Evolutionary conservation across 2,113 vertebrate genomes (phyloP), one percentile per base, ranked within the genome.

Genomic region (Neoarius graeffei): DNA sequence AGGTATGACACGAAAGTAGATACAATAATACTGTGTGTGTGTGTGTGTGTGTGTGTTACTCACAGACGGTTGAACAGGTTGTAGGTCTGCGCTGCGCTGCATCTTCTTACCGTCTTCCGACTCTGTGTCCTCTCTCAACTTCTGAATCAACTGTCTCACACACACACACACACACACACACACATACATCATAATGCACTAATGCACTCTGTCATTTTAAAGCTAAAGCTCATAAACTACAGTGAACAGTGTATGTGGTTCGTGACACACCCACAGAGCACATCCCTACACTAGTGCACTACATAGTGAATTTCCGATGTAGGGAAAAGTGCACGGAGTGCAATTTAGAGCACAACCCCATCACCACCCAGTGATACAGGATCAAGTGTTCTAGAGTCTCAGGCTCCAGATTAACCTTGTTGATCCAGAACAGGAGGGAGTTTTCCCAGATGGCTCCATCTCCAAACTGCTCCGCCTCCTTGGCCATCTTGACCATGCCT

Each of bases 371-470:
- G 17, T 71, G 13, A 35, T 71, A 13, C 14, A 35, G 67, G 67
- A 8, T 7, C 13, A 74, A 17, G 2, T 4, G 14, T 17, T 83
- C 35, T 50, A 54, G 67, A 35, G n/a, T 87, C 30, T 48, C 7
- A 8, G 50, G 48, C 35, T 88, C 52, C 62, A 71, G 81, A 60
- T 3, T 83, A 81, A 98, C 97, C 96, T 94, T 94, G 93, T 97
- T 97, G 91, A 97, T 96, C 97, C 97, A 98, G 92, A 96, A 95
- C 50, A 98, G 95, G 48, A 98, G 93, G 2, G 95, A 95, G 30
- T 96, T 96, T 92, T 98, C 97, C 96, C 96, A 95, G 5, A 93
- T 94, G 20, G 91, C 83, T 7, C 92, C 93, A 8, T 89, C 89
- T 0, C 94, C 95, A 69, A 94, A 93, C 88, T 95, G 95, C 91